Conservation (phyloP, 2,797 vertebrate genomes). For the Rhabdophis nuchalis region DNA sequence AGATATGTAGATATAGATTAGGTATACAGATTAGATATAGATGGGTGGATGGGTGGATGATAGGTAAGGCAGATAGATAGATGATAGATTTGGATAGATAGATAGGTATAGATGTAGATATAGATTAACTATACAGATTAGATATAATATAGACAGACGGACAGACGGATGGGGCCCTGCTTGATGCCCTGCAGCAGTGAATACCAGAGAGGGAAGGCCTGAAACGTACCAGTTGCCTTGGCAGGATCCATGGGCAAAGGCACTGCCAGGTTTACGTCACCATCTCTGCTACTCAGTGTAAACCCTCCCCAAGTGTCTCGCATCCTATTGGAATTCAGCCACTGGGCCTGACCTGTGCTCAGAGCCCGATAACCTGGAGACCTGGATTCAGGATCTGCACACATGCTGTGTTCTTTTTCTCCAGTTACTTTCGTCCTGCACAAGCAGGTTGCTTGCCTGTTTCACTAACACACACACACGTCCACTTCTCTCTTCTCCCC, state of each 20-base stretch:
- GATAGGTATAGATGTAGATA: too few species aligned
- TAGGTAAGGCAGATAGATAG: too few species aligned
- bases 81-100: too few species aligned
- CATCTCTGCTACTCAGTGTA: background rate
- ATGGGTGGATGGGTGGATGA: too few species aligned
- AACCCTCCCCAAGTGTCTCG: background rate
- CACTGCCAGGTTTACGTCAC: background rate
- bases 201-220: background rate
- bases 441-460: background rate
- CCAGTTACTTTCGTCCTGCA: background rate
- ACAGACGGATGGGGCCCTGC: too few species aligned
- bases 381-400: too few species aligned
- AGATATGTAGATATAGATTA: too few species aligned
- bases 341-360: background rate
- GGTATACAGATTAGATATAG: too few species aligned
- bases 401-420: background rate
- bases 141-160: accelerated
- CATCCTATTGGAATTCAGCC: background rate
- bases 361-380: background rate
- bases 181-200: background rate
- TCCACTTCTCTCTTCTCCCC: background rate
- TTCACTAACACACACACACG: background rate
- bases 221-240: background rate
- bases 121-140: too few species aligned
- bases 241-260: background rate